A percentile compares a stretch with the other conserved stretches of the same genome.
Conservation (phyloP, 1,140 invertebrate species). For the Halesus radiatus region DNA sequence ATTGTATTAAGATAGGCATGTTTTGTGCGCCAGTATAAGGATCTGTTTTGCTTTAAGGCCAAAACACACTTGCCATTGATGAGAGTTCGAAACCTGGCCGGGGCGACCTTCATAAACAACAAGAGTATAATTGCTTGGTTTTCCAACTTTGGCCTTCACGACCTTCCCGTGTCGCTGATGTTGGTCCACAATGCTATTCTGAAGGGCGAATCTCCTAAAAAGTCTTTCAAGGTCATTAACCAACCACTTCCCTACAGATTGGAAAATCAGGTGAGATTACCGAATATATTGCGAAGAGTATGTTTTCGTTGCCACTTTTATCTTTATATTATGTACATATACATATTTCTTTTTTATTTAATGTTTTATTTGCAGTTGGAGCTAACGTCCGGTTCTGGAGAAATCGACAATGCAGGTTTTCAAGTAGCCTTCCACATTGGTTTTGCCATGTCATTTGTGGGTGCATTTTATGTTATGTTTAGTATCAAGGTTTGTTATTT, state of each 20-base stretch:
- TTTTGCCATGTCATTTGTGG: constrained; percentile 80
- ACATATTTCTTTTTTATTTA: too few species aligned
- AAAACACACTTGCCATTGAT: constrained; percentile 57
- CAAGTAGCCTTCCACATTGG: constrained; percentile 76
- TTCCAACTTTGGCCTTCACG: constrained; percentile 79
- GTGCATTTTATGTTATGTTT: constrained; percentile 82
- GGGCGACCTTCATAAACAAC: constrained; percentile 62
- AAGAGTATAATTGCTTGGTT: constrained; percentile 72
- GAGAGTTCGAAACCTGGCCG: constrained; percentile 67
- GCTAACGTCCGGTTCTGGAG: constrained; percentile 64
- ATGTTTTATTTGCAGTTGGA: constrained; percentile 20
- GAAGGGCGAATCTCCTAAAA: constrained; percentile 60
- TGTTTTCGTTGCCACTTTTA: neutral
- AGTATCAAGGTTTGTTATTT: constrained; percentile 71
- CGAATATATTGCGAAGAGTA: neutral
- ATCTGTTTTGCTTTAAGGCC: constrained; percentile 16
- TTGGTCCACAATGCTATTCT: constrained; percentile 76
- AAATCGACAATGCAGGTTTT: constrained; percentile 71
- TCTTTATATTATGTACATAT: too few species aligned
- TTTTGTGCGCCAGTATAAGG: neutral
- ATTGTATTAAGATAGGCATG: too few species aligned
- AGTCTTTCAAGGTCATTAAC: constrained; percentile 75
- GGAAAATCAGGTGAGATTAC: constrained; percentile 62
- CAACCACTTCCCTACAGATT: constrained; percentile 77
- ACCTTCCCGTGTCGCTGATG: constrained; percentile 76